Evolutionary conservation across 1,140 invertebrate species (phyloP).

Genomic region (Neocloeon triangulifer): DNA sequence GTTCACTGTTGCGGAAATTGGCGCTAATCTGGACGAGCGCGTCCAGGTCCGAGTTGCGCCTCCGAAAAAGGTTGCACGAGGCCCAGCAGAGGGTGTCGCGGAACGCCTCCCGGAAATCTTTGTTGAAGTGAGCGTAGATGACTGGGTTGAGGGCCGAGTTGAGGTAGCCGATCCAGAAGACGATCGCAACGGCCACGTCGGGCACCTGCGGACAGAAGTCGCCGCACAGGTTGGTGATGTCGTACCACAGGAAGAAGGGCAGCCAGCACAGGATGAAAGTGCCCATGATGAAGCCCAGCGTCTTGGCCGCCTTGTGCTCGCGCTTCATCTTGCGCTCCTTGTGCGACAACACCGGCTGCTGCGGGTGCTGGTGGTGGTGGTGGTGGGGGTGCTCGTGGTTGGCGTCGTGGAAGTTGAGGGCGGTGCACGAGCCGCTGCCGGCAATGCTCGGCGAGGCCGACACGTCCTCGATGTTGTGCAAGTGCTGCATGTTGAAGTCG

Average conservation of each 20-base stretch:
- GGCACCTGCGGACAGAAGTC: constrained; percentile 51
- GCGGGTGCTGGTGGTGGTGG: constrained; percentile 4
- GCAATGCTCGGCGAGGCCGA: too few species aligned
- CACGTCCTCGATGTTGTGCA: too few species aligned
- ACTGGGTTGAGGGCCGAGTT: constrained; percentile 90
- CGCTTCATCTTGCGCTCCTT: constrained; percentile 26
- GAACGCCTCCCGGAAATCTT: constrained; percentile 84
- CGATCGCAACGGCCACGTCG: constrained; percentile 49
- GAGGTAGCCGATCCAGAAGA: constrained; percentile 74
- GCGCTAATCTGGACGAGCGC: too few species aligned
- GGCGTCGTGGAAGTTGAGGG: constrained; percentile 8
- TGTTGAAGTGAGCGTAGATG: constrained; percentile 93
- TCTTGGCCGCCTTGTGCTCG: constrained; percentile 82
- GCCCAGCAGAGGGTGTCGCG: constrained; percentile 69
- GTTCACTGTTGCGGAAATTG: too few species aligned
- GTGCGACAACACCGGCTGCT: constrained; percentile 1
- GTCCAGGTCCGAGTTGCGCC: constrained; percentile 48
- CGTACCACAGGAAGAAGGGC: constrained; percentile 77
- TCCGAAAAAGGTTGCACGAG: constrained; percentile 55
- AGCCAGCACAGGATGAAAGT: constrained; percentile 74
- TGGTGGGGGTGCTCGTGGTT: constrained; percentile 3
- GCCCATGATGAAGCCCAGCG: constrained; percentile 76
- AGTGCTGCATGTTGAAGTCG: too few species aligned
- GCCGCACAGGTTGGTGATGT: constrained; percentile 64
- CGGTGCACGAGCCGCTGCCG: too few species aligned